Evolutionary conservation across 2,888 invertebrate species (phyloP).

Genomic region (Pollenia angustigena): DNA sequence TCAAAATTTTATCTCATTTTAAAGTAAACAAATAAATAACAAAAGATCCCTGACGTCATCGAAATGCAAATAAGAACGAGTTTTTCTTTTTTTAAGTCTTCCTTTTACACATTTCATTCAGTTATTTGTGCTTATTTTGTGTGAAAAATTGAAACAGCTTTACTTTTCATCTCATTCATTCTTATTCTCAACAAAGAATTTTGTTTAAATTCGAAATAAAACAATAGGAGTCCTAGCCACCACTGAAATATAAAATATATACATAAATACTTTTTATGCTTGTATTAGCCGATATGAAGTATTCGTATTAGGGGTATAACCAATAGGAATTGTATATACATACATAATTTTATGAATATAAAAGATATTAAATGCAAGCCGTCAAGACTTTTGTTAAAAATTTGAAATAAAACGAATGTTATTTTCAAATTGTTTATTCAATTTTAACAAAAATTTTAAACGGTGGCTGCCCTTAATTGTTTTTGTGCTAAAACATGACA

Average conservation of each 20-base stretch:
- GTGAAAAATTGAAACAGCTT: slow-evolving; percentile 6
- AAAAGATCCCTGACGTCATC: slow-evolving; percentile 10
- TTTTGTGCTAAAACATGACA: neutral
- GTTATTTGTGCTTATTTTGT: neutral
- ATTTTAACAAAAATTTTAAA: no score
- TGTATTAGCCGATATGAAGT: no score
- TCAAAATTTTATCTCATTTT: neutral
- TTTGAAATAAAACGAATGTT: no score
- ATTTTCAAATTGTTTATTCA: no score
- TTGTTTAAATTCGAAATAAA: neutral
- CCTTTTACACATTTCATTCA: neutral
- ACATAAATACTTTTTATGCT: no score
- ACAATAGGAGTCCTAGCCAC: neutral
- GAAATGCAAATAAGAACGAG: neutral
- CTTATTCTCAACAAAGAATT: neutral
- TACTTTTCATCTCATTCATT: neutral
- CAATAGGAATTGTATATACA: no score
- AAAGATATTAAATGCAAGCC: no score
- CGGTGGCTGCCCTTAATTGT: no score
- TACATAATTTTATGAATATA: no score
- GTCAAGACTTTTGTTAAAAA: no score
- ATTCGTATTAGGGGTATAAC: no score
- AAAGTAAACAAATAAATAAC: neutral
- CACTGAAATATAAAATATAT: no score
- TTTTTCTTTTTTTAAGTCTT: slow-evolving; percentile 10